Evolutionary conservation across 64 coral and sea anemone species (phyloP).

Genomic region (Catalaphyllia jardinei): DNA sequence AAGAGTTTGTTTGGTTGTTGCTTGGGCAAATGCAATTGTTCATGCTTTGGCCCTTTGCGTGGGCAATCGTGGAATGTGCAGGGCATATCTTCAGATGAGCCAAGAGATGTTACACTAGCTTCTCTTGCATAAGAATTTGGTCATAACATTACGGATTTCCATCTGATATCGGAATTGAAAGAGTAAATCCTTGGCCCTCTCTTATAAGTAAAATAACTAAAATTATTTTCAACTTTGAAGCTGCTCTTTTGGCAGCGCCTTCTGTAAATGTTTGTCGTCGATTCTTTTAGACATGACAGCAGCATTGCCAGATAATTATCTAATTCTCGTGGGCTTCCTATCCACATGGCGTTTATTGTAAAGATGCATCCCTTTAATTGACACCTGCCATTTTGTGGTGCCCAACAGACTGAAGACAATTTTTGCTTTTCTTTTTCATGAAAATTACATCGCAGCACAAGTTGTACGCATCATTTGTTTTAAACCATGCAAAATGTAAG

Average conservation of each 20-base stretch:
- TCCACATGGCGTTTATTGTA: not conserved
- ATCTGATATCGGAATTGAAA: not conserved
- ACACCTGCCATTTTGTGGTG: not conserved
- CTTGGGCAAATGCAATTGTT: not conserved
- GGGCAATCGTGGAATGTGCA: constrained; percentile 24
- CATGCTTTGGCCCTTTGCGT: not conserved
- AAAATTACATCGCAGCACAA: not conserved
- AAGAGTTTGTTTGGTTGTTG: constrained; percentile 30
- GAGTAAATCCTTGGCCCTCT: not conserved
- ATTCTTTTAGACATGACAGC: not conserved
- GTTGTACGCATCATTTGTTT: not conserved
- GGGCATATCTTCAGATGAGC: not conserved
- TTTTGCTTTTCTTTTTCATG: not conserved
- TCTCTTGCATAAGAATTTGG: not conserved
- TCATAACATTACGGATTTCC: not conserved
- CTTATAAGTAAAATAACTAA: not conserved
- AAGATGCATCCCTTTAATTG: not conserved
- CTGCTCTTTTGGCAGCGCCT: not conserved
- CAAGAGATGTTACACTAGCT: constrained; percentile 11
- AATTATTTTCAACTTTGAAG: not conserved
- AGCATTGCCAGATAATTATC: not conserved
- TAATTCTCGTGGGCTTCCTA: not conserved
- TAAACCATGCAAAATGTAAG: not conserved
- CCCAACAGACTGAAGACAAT: not conserved
- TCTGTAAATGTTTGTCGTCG: constrained; percentile 14